A percentile compares a stretch with the other conserved stretches of the same genome.
These are phyloP conservation scores for Muscicapa striata DNA, from an alignment of 2,797 vertebrate genomes.

Conservation along the genomic window DNA sequence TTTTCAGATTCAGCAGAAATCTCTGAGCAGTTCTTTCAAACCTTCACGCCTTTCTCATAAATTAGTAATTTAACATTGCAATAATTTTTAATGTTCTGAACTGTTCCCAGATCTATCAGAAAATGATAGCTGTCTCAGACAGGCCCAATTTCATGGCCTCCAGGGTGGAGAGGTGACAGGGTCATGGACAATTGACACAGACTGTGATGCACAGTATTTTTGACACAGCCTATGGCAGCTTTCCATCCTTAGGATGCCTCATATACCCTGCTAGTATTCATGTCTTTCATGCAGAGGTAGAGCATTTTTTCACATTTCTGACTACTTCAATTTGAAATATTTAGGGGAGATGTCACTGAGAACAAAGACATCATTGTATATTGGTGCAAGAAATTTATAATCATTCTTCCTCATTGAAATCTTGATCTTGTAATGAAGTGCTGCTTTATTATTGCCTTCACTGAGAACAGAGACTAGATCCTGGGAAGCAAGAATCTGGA, in stretches of 20 bases:
- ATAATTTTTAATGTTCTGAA: neutral
- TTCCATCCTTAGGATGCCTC: neutral
- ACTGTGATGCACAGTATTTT: neutral
- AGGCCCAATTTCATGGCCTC: neutral
- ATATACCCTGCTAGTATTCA: neutral
- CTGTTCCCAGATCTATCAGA: neutral
- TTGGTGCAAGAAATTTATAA: neutral
- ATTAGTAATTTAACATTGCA: neutral
- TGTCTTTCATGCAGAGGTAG: neutral
- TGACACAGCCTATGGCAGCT: neutral
- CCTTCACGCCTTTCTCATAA: neutral
- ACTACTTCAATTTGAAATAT: neutral
- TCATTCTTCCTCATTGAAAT: neutral
- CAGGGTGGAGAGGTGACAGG: neutral
- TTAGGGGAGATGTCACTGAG: neutral
- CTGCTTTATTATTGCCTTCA: neutral
- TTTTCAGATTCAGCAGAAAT: neutral
- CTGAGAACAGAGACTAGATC: neutral
- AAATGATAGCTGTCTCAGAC: neutral
- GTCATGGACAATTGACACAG: neutral
- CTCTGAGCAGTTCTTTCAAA: neutral
- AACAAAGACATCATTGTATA: neutral
- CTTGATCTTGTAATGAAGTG: neutral
- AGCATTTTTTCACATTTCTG: conserved; percentile 1
- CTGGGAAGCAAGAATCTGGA: neutral